Evolutionary conservation across 2,113 vertebrate genomes (phyloP), one percentile per base, ranked within the genome.

Genomic region (Crocuta crocuta): DNA sequence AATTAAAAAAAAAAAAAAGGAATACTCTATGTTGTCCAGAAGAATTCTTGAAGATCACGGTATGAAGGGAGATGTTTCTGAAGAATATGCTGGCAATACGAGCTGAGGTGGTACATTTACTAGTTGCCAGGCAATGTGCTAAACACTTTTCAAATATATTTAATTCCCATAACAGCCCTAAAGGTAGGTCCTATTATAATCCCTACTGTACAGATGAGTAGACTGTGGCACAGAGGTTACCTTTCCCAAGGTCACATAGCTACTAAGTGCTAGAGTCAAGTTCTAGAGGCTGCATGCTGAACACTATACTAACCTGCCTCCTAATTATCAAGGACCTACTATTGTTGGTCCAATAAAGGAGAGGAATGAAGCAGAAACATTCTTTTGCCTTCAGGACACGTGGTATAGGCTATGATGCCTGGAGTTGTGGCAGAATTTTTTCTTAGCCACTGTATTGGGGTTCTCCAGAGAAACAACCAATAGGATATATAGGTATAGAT

Each of bases 61-160:
- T 63, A 82, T 81, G 53, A 95, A 83, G 53, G 68, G 33, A 66
- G 71, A 68, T 53, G 73, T 92, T 97, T 92, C 84, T 74, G 87
- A 94, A 55, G 55, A 92, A 79, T 88, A 17, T 17, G n/a, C 76
- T 94, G 68, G 28, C 35, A 76, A 68, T 48, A 50, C 33, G 35
- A 43, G 74, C 74, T 95, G 94, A 87, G 45, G 23, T 33, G 3
- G 63, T 66, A 26, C 31, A 73, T 55, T 92, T 80, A 45, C 78
- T 80, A 92, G 83, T 80, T 92, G 63, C 70, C 53, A 83, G 68
- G 61, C 76, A 73, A 16, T 84, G 10, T 83, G 92, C 53, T 79
- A 28, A 89, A 53, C 17, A 10, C 23, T 96, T 83, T 94, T 33
- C 80, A 92, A 71, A 53, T 11, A 58, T 92, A 50, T 76, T 55